Evolutionary conservation across 2,113 vertebrate species (phyloP), one percentile per base, ranked within the genome.

Genomic region (Tachysurus vachellii): DNA sequence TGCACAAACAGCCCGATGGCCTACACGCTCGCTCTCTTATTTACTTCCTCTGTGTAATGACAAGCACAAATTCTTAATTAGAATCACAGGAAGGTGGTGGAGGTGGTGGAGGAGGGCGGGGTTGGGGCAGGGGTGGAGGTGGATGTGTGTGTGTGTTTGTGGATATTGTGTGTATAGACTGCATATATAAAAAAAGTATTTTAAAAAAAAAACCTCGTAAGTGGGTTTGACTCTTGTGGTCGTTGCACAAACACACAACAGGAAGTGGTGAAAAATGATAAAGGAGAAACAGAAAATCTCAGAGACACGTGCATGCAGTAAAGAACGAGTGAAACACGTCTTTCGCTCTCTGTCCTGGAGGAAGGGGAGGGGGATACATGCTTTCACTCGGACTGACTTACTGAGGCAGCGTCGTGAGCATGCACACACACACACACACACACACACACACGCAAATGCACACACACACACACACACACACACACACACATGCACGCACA

Each of bases 1-100:
- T 92, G 92, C 91, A 91, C 89, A 93, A 92, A 93, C 90, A 85
- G 91, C 92, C 93, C 93, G 93, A 92, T 93, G 92, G 92, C 93
- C 94, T 95, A 94, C 93, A 94, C 91, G 89, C 92, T 91, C 89
- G 91, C 93, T 91, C 79, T 93, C 82, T 66, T 94, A 94, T 94
- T 94, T 93, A 94, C 94, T 94, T 94, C 91, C 93, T 93, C 93
- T 91, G 93, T 91, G 92, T 93, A 93, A 93, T 94, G 94, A 95
- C 93, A 88, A 94, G 93, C 92, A 94, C 90, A 93, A 66, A 93
- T 94, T 94, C 94, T 94, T 96, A 95, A 95, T 95, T 95, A 95
- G 93, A 94, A 94, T 93, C 93, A 92, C 91, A 93, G 92, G 91
- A 92, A 93, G 93, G 84, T 64, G 91, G 91, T 10, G 73, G 77